Conservation (phyloP, 2,888 invertebrate species). For the Petrolisthes manimaculis region DNA sequence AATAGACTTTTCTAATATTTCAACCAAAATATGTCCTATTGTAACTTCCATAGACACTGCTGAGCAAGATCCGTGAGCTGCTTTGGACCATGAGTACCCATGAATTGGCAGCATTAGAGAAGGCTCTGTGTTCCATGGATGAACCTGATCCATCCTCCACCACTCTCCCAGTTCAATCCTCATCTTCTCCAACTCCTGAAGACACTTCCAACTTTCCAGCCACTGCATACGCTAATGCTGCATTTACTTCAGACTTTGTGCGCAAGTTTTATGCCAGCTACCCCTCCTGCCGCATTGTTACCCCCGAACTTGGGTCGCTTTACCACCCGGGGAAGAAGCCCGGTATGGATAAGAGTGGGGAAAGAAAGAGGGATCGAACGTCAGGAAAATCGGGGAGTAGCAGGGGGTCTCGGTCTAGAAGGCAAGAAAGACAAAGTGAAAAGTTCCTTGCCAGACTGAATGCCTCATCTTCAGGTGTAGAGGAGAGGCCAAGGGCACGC, state of each 20-base stretch:
- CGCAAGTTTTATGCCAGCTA: conserved; percentile 54
- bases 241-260: conserved; percentile 57
- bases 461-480: conserved; percentile 37
- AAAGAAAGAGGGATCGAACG: conserved; percentile 57
- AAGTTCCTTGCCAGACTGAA: conserved; percentile 62
- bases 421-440: conserved; percentile 56
- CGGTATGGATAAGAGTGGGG: conserved; percentile 24
- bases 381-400: conserved; percentile 41
- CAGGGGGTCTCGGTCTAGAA: conserved; percentile 42
- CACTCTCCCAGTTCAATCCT: conserved; percentile 20
- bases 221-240: conserved; percentile 39
- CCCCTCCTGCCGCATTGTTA: conserved; percentile 54
- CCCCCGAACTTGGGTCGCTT: conserved; percentile 54
- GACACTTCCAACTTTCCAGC: conserved; percentile 9
- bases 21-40: neutral
- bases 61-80: conserved; percentile 91
- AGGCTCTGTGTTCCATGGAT: conserved; percentile 90
- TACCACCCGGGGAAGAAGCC: conserved; percentile 49
- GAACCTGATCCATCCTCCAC: conserved; percentile 72
- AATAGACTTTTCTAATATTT: too few species aligned
- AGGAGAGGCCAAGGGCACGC: conserved; percentile 56
- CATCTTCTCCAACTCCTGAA: neutral
- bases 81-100: conserved; percentile 87
- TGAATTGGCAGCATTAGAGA: conserved; percentile 88
- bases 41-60: conserved; percentile 75